Evolutionary conservation across 2,888 invertebrate genomes (phyloP).

Genomic region (Pollenia angustigena): DNA sequence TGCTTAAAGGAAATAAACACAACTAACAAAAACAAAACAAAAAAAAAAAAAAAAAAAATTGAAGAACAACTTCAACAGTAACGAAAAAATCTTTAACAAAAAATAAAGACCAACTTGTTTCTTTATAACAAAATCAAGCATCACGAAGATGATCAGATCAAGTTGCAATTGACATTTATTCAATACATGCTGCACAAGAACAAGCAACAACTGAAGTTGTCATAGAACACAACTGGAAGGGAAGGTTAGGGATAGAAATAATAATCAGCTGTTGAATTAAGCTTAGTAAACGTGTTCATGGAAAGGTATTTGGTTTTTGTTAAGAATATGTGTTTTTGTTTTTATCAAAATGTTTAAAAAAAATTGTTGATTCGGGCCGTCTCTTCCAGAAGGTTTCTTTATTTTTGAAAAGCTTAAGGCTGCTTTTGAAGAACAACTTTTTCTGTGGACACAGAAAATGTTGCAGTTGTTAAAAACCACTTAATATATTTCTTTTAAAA

Average conservation of each 20-base stretch:
- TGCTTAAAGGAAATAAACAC: constrained; percentile 2
- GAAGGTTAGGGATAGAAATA: no score
- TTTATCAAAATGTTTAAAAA: no score
- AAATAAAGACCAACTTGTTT: constrained; percentile 68
- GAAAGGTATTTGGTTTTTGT: no score
- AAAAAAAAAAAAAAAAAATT: no score
- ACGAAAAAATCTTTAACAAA: not conserved
- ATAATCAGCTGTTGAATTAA: no score
- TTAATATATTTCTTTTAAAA: not conserved
- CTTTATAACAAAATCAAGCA: not conserved
- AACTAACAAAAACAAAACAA: not conserved
- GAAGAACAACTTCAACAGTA: constrained; percentile 25
- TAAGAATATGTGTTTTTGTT: no score
- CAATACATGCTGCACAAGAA: constrained; percentile 51
- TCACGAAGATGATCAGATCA: constrained; percentile 55
- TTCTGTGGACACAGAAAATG: constrained; percentile 11
- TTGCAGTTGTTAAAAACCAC: constrained; percentile 15
- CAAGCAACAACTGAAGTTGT: not conserved
- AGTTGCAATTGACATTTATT: constrained; percentile 70
- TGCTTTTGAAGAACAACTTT: constrained; percentile 14
- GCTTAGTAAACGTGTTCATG: no score
- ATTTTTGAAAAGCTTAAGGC: constrained; percentile 41
- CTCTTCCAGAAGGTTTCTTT: no score
- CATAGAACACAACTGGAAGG: not conserved
- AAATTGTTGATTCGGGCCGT: no score